phyloP scores from a whole-genome alignment of 2,113 vertebrate genomes.

The Entelurus aequoreus region DNA sequence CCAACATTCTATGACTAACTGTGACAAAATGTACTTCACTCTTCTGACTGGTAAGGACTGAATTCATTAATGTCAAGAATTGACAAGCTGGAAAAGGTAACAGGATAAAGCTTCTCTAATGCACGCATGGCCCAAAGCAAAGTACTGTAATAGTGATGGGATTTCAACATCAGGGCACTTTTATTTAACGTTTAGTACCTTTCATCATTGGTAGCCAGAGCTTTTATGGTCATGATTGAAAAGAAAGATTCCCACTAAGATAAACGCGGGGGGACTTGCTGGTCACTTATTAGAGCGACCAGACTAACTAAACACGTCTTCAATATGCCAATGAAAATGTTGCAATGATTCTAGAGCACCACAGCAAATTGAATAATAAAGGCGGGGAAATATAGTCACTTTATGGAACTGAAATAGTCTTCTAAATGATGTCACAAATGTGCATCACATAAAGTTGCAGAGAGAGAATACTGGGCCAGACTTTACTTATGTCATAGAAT shows the following conservation, averaged over 20 bases:
- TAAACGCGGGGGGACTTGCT: too few species aligned
- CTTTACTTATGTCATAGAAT: too few species aligned
- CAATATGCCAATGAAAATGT: too few species aligned
- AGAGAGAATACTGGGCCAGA: not conserved
- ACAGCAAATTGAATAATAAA: too few species aligned
- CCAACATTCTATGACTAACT: slow-evolving; percentile 1
- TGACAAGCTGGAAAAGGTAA: slow-evolving; percentile 9
- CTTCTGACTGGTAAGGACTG: not conserved
- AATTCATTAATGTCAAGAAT: slow-evolving; percentile 22
- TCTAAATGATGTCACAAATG: too few species aligned
- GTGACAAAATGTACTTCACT: not conserved
- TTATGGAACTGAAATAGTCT: too few species aligned
- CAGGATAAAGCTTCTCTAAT: not conserved
- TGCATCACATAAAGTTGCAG: too few species aligned
- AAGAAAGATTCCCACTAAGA: slow-evolving; percentile 1
- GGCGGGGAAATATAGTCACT: too few species aligned
- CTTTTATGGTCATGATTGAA: slow-evolving; percentile 4
- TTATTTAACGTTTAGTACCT: not conserved
- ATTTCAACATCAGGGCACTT: slow-evolving; percentile 6
- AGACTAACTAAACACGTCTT: too few species aligned
- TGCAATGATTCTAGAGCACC: too few species aligned
- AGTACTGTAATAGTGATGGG: not conserved
- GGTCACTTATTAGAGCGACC: too few species aligned
- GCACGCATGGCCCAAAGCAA: not conserved
- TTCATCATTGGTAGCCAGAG: slow-evolving; percentile 16